Evolutionary conservation across 53 echinoderm and acorn worm genomes (phyloP).

Genomic region (Hippasteria phrygiana): DNA sequence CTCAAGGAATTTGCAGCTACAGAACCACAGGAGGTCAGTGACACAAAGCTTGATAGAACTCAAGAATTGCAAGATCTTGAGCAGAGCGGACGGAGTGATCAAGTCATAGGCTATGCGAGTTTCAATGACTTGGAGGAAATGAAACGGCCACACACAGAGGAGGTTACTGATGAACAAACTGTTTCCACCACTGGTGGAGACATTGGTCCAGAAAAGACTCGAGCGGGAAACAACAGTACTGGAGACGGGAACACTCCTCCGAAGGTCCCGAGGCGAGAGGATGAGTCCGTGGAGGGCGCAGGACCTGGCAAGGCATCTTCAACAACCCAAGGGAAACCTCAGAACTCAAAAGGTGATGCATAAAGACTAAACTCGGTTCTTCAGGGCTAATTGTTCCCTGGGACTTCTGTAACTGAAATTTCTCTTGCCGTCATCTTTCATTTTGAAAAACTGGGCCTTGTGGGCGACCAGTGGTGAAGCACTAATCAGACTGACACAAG

Average conservation of each 20-base stretch:
- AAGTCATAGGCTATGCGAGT: neutral
- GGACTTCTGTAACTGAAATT: too few species aligned
- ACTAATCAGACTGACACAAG: too few species aligned
- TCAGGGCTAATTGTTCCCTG: too few species aligned
- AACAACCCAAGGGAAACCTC: constrained; percentile 5
- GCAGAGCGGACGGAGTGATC: neutral
- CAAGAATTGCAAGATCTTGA: neutral
- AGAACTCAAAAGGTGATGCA: constrained; percentile 14
- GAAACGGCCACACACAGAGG: constrained; percentile 28
- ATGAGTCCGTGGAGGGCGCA: neutral
- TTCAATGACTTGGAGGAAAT: neutral
- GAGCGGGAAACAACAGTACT: neutral
- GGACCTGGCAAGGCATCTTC: neutral
- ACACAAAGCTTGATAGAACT: neutral
- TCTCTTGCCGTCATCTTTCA: too few species aligned
- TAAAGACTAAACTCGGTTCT: constrained; percentile 1
- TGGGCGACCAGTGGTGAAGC: too few species aligned
- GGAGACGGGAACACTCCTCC: constrained; percentile 27
- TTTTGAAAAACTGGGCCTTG: too few species aligned
- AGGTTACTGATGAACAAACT: neutral
- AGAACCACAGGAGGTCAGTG: neutral
- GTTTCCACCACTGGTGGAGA: neutral
- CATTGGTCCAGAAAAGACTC: neutral
- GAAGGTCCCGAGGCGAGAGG: constrained; percentile 35
- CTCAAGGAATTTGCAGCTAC: constrained; percentile 34